Conservation (phyloP, 2,888 invertebrate genomes). For the Drosophila mercatorum region DNA sequence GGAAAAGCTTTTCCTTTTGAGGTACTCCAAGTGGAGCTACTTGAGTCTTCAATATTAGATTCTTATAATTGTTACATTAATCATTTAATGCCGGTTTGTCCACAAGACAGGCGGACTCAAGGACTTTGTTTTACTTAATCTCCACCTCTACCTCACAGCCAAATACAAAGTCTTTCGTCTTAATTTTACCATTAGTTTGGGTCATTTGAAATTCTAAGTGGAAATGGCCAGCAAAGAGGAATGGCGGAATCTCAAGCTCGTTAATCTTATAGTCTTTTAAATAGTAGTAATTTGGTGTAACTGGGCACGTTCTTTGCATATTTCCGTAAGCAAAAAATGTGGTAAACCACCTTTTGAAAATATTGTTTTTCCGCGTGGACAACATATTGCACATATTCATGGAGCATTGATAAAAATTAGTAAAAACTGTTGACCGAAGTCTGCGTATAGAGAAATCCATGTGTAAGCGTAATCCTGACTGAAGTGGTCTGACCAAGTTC, state of each 20-base stretch:
- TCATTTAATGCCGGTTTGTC: too few species aligned
- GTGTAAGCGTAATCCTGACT: slow-evolving; percentile 36
- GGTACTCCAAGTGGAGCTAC: too few species aligned
- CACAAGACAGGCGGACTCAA: too few species aligned
- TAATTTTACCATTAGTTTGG: slow-evolving; percentile 22
- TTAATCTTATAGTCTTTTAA: slow-evolving; percentile 45
- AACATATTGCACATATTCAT: slow-evolving; percentile 68
- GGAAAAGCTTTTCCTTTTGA: too few species aligned
- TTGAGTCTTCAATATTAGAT: too few species aligned
- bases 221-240: slow-evolving; percentile 50
- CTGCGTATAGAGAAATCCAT: slow-evolving; percentile 39
- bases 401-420: slow-evolving; percentile 49
- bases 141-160: slow-evolving; percentile 38
- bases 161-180: slow-evolving; percentile 31
- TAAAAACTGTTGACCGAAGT: slow-evolving; percentile 5
- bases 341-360: slow-evolving; percentile 53
- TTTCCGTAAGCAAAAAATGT: slow-evolving; percentile 62
- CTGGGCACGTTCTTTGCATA: slow-evolving; percentile 59
- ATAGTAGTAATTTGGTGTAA: slow-evolving; percentile 47
- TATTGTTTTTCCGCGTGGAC: slow-evolving; percentile 31
- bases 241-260: slow-evolving; percentile 45
- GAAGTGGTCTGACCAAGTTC: slow-evolving; percentile 19
- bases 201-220: slow-evolving; percentile 37
- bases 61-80: too few species aligned
- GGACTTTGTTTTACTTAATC: slow-evolving; percentile 38